Percentiles rank a stretch among this genome's conserved stretches.
phyloP scores from a whole-genome alignment of 2,888 invertebrate species.

The Tortricodes alternella region DNA sequence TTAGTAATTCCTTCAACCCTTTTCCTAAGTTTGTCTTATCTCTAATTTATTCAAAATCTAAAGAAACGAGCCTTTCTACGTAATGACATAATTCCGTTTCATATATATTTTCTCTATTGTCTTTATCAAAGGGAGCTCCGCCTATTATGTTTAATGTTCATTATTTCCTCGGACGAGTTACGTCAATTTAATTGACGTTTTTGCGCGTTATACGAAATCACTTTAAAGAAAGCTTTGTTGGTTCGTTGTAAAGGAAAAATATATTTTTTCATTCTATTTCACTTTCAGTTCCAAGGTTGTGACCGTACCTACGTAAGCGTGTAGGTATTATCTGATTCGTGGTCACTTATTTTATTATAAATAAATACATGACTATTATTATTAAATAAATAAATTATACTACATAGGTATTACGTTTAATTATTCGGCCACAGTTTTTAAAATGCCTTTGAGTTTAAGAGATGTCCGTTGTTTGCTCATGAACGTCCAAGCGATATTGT shows the following conservation, averaged over 20 bases:
- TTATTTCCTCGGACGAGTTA: constrained; percentile 5
- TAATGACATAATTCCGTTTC: constrained; percentile 10
- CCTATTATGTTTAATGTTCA: constrained; percentile 11
- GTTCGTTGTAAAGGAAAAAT: background rate
- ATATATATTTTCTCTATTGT: constrained; percentile 1
- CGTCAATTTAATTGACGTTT: constrained; percentile 15
- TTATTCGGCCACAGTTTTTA: no score
- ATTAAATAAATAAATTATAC: no score
- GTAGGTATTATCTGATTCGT: no score
- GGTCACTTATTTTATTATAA: no score
- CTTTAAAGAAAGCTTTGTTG: constrained; percentile 8
- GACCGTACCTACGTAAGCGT: no score
- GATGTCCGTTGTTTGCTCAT: no score
- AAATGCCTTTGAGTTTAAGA: no score
- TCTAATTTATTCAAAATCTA: constrained; percentile 3
- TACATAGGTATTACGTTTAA: no score
- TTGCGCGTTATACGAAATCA: constrained; percentile 1
- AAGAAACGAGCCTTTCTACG: background rate
- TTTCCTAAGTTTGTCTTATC: background rate
- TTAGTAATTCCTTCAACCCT: background rate
- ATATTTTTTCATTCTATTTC: background rate
- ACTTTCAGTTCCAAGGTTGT: no score
- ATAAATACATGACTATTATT: no score
- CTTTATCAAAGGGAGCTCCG: background rate
- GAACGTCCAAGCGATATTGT: no score